phyloP scores from a whole-genome alignment of 2,888 invertebrate species.

The Loripinus fragilis region DNA sequence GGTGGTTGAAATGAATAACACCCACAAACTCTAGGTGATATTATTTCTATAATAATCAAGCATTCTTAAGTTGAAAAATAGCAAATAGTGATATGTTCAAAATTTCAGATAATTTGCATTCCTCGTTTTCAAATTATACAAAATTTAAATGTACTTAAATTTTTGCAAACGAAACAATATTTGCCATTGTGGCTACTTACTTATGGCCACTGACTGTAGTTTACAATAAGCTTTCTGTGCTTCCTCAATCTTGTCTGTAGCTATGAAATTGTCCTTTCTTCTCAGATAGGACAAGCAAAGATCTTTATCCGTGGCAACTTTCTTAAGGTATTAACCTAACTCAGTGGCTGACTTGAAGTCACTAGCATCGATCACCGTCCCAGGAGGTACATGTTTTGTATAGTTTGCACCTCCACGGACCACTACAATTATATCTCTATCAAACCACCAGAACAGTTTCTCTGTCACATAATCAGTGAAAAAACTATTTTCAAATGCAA shows the following conservation, averaged over 20 bases:
- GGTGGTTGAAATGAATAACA: too few species aligned
- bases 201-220: too few species aligned
- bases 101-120: too few species aligned
- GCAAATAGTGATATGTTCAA: too few species aligned
- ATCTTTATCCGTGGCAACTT: background rate
- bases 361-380: background rate
- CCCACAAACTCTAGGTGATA: too few species aligned
- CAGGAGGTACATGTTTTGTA: background rate
- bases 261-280: background rate
- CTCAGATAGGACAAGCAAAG: background rate
- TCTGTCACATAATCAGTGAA: slow-evolving; percentile 98
- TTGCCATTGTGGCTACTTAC: too few species aligned
- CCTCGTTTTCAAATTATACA: too few species aligned
- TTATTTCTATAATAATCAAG: too few species aligned
- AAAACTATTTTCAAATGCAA: slow-evolving; percentile 98
- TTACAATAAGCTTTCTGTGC: background rate
- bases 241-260: background rate
- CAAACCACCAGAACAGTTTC: slow-evolving; percentile 91
- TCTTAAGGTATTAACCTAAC: background rate
- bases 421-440: slow-evolving; percentile 4
- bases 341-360: background rate
- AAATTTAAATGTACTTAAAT: too few species aligned
- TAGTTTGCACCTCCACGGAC: slow-evolving; percentile 30
- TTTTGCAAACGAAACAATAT: too few species aligned
- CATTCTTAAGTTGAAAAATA: too few species aligned